Conservation (phyloP, 2,113 vertebrate genomes). For the Athene cunicularia region DNA sequence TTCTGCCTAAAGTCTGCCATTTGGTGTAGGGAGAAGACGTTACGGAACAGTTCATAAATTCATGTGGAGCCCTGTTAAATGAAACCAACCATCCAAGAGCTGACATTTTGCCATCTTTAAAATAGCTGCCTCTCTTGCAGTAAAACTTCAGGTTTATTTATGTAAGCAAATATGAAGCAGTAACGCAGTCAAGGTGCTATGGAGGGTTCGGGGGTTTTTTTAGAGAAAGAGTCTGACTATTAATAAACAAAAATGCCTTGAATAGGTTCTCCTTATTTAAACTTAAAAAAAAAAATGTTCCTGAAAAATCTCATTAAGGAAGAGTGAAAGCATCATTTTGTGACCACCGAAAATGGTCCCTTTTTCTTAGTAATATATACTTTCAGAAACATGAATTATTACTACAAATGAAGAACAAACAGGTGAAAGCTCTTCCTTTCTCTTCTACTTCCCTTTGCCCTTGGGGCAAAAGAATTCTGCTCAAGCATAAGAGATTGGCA, state of each 20-base stretch:
- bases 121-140: conserved; percentile 74
- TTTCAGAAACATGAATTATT: conserved; percentile 44
- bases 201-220: neutral
- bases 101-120: conserved; percentile 83
- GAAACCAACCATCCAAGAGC: conserved; percentile 82
- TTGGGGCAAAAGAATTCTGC: neutral
- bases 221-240: conserved; percentile 46
- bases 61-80: conserved; percentile 80
- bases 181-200: conserved; percentile 50
- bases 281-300: conserved; percentile 7
- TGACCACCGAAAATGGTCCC: neutral
- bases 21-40: conserved; percentile 81
- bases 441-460: neutral
- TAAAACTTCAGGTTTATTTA: conserved; percentile 74
- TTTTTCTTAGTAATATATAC: conserved; percentile 7
- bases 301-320: conserved; percentile 16
- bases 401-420: conserved; percentile 26
- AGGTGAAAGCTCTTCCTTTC: conserved; percentile 25
- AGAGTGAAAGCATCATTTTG: neutral
- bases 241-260: conserved; percentile 48
- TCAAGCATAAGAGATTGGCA: neutral
- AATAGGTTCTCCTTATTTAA: conserved; percentile 40
- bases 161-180: conserved; percentile 58
- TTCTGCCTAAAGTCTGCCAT: conserved; percentile 83
- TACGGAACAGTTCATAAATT: conserved; percentile 85